A percentile compares a stretch with the other conserved stretches of the same genome.
Evolutionary conservation across 2,113 vertebrate species (phyloP).

Genomic region (Mobula hypostoma): DNA sequence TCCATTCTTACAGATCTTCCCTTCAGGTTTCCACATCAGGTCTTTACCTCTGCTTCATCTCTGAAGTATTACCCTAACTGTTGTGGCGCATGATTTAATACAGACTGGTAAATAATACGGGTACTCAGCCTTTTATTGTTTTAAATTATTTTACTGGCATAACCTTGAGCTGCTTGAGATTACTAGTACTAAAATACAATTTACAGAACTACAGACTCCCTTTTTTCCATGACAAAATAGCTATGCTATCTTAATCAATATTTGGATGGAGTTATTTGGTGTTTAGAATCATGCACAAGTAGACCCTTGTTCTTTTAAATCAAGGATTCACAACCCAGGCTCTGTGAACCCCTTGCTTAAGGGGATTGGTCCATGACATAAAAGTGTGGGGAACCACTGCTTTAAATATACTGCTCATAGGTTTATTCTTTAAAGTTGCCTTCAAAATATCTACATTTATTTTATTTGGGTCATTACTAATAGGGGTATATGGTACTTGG

Average conservation of each 20-base stretch:
- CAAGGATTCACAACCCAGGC: too few relatives aligned
- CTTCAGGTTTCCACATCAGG: background rate
- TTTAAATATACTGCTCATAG: background rate
- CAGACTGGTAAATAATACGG: background rate
- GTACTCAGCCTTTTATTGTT: background rate
- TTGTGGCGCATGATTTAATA: background rate
- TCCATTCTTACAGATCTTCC: background rate
- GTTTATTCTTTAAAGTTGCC: background rate
- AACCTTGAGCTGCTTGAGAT: background rate
- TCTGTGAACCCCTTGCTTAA: too few relatives aligned
- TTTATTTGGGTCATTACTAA: background rate
- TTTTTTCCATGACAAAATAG: background rate
- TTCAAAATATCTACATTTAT: background rate
- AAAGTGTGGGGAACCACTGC: too few relatives aligned
- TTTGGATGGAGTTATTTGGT: background rate
- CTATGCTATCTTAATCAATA: too few relatives aligned
- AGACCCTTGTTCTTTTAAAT: background rate
- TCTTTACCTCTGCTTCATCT: background rate
- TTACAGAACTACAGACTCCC: background rate
- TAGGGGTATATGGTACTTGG: background rate
- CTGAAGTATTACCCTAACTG: background rate
- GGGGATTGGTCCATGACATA: too few relatives aligned
- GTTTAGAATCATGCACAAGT: background rate
- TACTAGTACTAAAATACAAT: background rate
- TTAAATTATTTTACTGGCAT: background rate